These are phyloP conservation scores for Lepidurus arcticus DNA, from an alignment of 1,140 invertebrate genomes.

Conservation along the genomic window DNA sequence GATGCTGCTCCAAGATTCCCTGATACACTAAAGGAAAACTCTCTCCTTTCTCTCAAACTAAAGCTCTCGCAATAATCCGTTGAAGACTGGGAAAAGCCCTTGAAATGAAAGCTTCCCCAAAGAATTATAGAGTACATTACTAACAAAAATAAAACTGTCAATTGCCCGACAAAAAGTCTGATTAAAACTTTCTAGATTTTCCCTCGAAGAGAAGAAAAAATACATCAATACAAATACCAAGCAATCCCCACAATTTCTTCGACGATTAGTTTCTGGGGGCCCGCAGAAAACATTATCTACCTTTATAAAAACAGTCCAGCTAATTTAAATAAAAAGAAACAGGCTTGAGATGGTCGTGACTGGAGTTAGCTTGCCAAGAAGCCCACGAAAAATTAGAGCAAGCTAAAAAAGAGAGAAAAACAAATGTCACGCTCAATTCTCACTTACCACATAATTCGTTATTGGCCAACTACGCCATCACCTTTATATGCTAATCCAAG, in stretches of 20 bases:
- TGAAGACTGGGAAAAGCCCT: no score
- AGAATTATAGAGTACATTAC: no score
- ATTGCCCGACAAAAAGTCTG: no score
- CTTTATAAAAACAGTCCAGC: background rate
- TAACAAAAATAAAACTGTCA: no score
- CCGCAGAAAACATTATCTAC: background rate
- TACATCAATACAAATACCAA: no score
- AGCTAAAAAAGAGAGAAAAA: background rate
- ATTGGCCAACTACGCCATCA: background rate
- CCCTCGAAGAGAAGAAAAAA: no score
- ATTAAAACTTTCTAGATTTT: no score
- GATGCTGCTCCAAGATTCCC: constrained; percentile 10
- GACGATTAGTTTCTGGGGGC: no score
- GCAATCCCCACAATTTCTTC: no score
- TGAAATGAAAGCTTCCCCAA: no score
- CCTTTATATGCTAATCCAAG: no score
- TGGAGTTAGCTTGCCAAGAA: background rate
- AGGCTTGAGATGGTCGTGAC: background rate
- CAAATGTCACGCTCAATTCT: background rate
- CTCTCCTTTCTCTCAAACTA: constrained; percentile 2
- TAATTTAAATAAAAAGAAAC: constrained; percentile 1
- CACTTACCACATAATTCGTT: background rate
- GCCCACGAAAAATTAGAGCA: constrained; percentile 4
- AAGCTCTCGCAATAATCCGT: background rate
- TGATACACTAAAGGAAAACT: background rate